phyloP scores from a whole-genome alignment of 2,888 invertebrate species.

The Lissonota sp. region DNA sequence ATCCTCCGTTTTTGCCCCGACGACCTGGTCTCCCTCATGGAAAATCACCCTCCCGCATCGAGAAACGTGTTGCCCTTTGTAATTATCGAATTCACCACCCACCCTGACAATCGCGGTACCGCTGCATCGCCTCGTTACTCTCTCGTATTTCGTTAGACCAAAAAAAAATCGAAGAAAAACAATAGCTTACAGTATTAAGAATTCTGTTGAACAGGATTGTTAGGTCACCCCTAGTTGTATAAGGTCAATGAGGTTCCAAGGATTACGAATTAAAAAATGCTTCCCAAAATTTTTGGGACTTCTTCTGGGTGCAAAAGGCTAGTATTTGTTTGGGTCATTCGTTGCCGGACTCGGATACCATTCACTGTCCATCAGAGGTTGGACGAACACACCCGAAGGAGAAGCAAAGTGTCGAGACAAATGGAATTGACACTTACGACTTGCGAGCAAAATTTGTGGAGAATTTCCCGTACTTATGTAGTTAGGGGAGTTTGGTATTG shows the following conservation, averaged over 20 bases:
- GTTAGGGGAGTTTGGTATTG: not conserved
- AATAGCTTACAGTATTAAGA: conserved; percentile 26
- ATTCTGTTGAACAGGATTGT: no score
- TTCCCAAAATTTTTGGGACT: no score
- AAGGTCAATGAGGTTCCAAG: no score
- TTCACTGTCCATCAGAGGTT: conserved; percentile 1
- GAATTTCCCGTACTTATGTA: conserved; percentile 67
- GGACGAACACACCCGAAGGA: conserved; percentile 3
- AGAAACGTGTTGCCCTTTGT: conserved; percentile 68
- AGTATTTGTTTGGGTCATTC: no score
- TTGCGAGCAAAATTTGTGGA: not conserved
- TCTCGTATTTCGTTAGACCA: conserved; percentile 44
- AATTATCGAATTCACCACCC: conserved; percentile 65
- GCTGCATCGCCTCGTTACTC: conserved; percentile 50
- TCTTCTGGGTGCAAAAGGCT: no score
- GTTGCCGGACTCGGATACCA: no score
- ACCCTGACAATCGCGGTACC: not conserved
- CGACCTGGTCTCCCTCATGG: conserved; percentile 20
- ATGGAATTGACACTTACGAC: conserved; percentile 75
- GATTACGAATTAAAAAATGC: no score
- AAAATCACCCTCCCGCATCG: conserved; percentile 53
- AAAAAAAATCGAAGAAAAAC: conserved; percentile 57
- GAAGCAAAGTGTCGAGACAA: conserved; percentile 76
- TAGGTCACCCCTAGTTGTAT: no score
- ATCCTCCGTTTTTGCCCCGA: conserved; percentile 32